These are phyloP conservation scores for Lepidotrigona ventralis DNA, from an alignment of 1,140 invertebrate genomes.

Conservation along the genomic window DNA sequence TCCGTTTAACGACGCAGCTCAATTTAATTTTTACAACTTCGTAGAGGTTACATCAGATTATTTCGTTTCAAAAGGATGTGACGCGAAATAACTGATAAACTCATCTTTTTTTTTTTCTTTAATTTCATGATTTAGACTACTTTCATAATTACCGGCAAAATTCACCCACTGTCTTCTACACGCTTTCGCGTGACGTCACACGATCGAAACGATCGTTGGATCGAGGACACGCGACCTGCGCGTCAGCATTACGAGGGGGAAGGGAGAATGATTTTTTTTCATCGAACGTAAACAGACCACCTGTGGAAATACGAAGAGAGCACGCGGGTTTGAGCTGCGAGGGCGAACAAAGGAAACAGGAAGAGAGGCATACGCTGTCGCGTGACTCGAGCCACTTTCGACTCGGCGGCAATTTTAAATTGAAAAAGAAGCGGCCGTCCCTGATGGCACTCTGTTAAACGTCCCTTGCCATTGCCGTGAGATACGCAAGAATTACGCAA, in stretches of 20 bases:
- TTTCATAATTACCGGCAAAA: no score
- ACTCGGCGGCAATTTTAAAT: conserved; percentile 25
- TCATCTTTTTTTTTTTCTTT: no score
- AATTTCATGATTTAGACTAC: no score
- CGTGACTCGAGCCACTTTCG: conserved; percentile 33
- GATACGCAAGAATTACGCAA: not conserved
- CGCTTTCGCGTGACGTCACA: not conserved
- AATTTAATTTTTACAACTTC: no score
- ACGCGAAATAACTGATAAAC: no score
- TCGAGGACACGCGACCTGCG: not conserved
- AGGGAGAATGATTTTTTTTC: not conserved
- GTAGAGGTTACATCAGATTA: no score
- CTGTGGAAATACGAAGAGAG: conserved; percentile 11
- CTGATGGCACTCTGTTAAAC: not conserved
- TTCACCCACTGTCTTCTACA: no score
- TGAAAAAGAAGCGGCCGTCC: not conserved
- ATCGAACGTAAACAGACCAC: not conserved
- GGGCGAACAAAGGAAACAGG: conserved; percentile 22
- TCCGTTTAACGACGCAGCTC: no score
- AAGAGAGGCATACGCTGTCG: conserved; percentile 23
- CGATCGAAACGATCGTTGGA: not conserved
- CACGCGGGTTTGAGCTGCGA: not conserved
- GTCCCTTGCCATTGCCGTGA: not conserved
- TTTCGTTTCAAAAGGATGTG: no score
- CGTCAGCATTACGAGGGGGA: not conserved